Evolutionary conservation across 2,888 invertebrate species (phyloP), one percentile per base, ranked within the genome.

Genomic region (Hecatera dysodea): DNA sequence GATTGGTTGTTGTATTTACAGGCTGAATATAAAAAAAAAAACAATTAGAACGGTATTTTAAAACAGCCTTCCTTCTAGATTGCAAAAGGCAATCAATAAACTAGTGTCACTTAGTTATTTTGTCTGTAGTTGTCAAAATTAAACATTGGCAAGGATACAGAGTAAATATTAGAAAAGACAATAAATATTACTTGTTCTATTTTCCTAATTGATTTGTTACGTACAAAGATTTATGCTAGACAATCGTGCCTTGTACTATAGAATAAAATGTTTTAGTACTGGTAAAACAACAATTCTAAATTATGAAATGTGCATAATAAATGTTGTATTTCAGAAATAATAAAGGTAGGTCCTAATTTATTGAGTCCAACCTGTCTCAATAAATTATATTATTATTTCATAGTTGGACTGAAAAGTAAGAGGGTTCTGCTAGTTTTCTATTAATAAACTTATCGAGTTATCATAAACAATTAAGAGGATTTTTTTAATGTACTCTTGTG

Each of bases 201-300:
- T 68, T 33, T 19, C 27, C 4, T 56, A 69, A 46, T 69, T 70
- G 68, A 70, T 15, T 22, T 19, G 50, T 6, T 22, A 53, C 46
- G 50, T 46, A 46, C 48, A 61, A 73, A n/a, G 64, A 50, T 64
- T 33, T 33, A 42, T 46, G 46, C 15, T n/a, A 22, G 7, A 36
- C 15, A 48, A 22, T 22, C 36, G 27, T 39, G 69, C 29, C 1
- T n/a, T 29, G 12, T 24, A 15, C 24, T 5, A 8, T 7, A 19
- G 24, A 64, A 19, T 72, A 50, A 42, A 56, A 56, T 67, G 24
- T 27, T 55, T 15, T 22, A 44, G 19, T 15, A 15, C n/a, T n/a
- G 11, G 17, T 29, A 29, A 33, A 33, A 29, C 33, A 33, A 52
- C 33, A 19, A 3, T 17, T 22, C 15, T 39, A 46, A 57, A 29